Evolutionary conservation across 2,888 invertebrate genomes (phyloP).

Genomic region (Diplolepis rosae): DNA sequence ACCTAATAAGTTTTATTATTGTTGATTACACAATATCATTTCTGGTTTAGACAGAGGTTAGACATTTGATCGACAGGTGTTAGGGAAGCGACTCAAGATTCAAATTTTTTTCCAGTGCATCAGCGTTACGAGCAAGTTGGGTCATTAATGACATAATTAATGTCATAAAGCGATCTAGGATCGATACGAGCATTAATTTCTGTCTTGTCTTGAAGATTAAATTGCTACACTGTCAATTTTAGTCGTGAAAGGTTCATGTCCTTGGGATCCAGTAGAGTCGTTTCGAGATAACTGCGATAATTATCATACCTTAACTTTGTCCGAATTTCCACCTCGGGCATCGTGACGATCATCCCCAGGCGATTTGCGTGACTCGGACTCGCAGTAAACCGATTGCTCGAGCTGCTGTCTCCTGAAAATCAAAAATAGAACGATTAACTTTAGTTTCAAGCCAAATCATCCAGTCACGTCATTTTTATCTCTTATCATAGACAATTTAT

Average conservation of each 20-base stretch:
- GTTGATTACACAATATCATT: not conserved
- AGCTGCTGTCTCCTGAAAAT: constrained; percentile 69
- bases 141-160: constrained; percentile 19
- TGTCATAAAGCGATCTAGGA: constrained; percentile 17
- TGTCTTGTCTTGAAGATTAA: constrained; percentile 1
- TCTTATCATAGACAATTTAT: too few relatives aligned
- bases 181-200: constrained; percentile 10
- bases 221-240: constrained; percentile 12
- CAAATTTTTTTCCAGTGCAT: not conserved
- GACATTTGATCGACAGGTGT: constrained; percentile 4
- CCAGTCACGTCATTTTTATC: not conserved
- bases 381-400: constrained; percentile 70
- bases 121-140: not conserved
- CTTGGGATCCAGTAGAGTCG: constrained; percentile 19
- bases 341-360: constrained; percentile 63
- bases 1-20: too few relatives aligned
- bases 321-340: constrained; percentile 59
- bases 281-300: constrained; percentile 22
- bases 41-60: not conserved
- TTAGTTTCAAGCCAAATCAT: not conserved
- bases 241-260: constrained; percentile 21
- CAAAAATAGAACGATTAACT: constrained; percentile 32
- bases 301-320: constrained; percentile 63
- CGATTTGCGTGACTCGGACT: constrained; percentile 61
- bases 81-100: not conserved